phyloP scores from a whole-genome alignment of 2,113 vertebrate genomes.

The Bufo bufo region DNA sequence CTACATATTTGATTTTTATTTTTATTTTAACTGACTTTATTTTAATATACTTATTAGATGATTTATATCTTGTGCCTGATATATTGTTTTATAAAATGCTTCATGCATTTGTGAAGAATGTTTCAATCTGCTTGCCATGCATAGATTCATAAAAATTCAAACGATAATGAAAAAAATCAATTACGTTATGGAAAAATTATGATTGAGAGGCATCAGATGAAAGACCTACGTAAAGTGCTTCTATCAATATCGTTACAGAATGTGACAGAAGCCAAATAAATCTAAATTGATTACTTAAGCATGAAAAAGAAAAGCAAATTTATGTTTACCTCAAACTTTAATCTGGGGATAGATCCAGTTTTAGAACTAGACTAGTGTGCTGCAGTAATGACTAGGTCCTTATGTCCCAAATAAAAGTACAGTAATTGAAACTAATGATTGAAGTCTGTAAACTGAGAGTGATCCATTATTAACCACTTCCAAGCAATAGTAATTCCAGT shows the following conservation, averaged over 20 bases:
- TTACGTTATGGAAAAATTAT: not conserved
- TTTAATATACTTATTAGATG: not conserved
- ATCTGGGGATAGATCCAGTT: not conserved
- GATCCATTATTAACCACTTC: too few relatives aligned
- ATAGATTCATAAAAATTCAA: not conserved
- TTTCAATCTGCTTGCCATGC: not conserved
- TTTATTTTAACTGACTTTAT: too few relatives aligned
- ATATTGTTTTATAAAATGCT: not conserved
- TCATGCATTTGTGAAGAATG: not conserved
- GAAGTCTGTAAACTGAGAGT: too few relatives aligned
- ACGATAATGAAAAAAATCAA: not conserved
- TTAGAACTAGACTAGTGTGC: not conserved
- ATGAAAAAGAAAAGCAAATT: not conserved
- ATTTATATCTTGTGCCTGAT: not conserved
- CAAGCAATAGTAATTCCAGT: too few relatives aligned
- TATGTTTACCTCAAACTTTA: not conserved
- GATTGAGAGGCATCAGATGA: conserved; percentile 1
- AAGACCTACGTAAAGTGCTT: not conserved
- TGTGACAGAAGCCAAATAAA: not conserved
- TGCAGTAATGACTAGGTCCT: not conserved
- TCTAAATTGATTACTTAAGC: not conserved
- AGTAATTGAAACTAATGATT: too few relatives aligned
- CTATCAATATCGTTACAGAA: not conserved
- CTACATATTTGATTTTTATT: too few relatives aligned
- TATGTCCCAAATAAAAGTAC: too few relatives aligned